phyloP scores from a whole-genome alignment of 2,888 invertebrate genomes.

The Bedellia somnulentella region DNA sequence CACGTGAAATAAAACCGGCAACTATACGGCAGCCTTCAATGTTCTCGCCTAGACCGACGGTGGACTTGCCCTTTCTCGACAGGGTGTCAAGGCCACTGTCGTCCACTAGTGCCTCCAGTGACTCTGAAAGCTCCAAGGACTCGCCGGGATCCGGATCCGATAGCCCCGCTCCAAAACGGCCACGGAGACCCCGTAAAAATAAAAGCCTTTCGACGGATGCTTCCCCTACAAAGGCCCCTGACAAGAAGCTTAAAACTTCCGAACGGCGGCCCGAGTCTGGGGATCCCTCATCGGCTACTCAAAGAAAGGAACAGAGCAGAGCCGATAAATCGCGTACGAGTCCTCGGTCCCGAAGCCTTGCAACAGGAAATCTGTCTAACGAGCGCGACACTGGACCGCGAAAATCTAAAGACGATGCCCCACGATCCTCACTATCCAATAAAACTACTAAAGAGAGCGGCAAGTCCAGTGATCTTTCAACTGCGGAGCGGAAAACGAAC shows the following conservation, averaged over 20 bases:
- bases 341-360: conserved; percentile 70
- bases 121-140: conserved; percentile 56
- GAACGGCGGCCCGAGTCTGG: conserved; percentile 74
- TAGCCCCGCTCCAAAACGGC: conserved; percentile 42
- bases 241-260: conserved; percentile 84
- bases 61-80: conserved; percentile 80
- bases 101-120: conserved; percentile 64
- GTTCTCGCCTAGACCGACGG: conserved; percentile 54
- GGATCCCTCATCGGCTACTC: conserved; percentile 71
- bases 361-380: conserved; percentile 68
- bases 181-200: conserved; percentile 38
- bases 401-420: conserved; percentile 46
- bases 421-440: conserved; percentile 31
- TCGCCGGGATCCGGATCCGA: conserved; percentile 36
- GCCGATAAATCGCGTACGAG: conserved; percentile 54
- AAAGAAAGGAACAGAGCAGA: conserved; percentile 73
- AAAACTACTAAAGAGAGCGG: conserved; percentile 60
- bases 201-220: conserved; percentile 26
- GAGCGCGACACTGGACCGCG: conserved; percentile 57
- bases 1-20: conserved; percentile 41
- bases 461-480: conserved; percentile 62
- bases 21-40: conserved; percentile 31
- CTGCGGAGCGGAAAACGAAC: conserved; percentile 66
- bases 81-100: conserved; percentile 72
- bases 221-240: conserved; percentile 56